Percentiles rank a stretch among this genome's conserved stretches.
These are phyloP conservation scores for Centroberyx gerrardi DNA, from an alignment of 2,797 vertebrate genomes.

Conservation along the genomic window DNA sequence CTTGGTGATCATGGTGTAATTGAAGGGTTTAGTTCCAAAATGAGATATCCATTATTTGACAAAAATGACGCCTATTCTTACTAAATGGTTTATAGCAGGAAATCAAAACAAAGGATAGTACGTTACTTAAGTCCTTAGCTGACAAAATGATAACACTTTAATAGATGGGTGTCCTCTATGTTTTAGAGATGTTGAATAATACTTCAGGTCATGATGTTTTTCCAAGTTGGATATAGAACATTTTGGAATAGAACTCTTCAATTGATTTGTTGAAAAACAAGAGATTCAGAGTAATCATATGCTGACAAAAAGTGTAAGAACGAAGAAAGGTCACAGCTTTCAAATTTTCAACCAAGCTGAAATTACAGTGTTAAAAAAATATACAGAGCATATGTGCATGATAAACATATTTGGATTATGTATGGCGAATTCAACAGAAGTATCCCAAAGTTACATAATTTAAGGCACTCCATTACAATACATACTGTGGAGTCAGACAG, in stretches of 20 bases:
- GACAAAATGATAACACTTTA: too few species aligned
- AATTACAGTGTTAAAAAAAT: conserved; percentile 33
- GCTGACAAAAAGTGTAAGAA: not conserved
- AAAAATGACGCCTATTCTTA: not conserved
- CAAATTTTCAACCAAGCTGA: conserved; percentile 28
- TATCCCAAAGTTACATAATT: conserved; percentile 45
- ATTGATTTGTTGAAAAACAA: not conserved
- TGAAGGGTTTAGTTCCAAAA: not conserved
- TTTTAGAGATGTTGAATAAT: conserved; percentile 1
- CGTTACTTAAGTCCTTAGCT: too few species aligned
- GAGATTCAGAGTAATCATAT: not conserved
- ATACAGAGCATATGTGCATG: conserved; percentile 42
- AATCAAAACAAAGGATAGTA: not conserved
- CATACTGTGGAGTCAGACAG: conserved; percentile 39
- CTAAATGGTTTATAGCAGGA: not conserved
- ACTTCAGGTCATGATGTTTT: conserved; percentile 20
- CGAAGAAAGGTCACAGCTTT: conserved; percentile 20
- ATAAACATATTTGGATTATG: conserved; percentile 46
- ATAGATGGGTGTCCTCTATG: not conserved
- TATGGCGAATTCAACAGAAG: conserved; percentile 62
- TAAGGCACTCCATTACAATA: conserved; percentile 75
- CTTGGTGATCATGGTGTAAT: not conserved
- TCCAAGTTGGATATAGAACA: not conserved
- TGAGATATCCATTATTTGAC: too few species aligned
- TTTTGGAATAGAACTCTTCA: conserved; percentile 10